Evolutionary conservation across 1,140 invertebrate genomes (phyloP).

Genomic region (Hyles vespertilio): DNA sequence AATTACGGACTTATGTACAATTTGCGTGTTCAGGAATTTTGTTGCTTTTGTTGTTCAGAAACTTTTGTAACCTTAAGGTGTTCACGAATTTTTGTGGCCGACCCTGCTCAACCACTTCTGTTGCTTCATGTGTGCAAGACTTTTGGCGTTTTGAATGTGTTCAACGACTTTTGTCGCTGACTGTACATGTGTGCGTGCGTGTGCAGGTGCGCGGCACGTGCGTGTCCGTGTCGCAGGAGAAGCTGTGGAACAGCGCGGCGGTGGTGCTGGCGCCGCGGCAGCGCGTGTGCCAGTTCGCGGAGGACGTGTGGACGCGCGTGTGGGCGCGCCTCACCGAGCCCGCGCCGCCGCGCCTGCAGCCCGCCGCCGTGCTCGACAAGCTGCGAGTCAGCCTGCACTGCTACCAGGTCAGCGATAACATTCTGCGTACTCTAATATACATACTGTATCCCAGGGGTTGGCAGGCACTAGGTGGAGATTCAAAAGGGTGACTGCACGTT

Average conservation of each 20-base stretch:
- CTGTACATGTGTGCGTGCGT: not conserved
- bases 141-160: too few species aligned
- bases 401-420: conserved; percentile 78
- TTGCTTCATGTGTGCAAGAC: too few species aligned
- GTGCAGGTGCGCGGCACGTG: conserved; percentile 57
- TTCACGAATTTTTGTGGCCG: too few species aligned
- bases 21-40: too few species aligned
- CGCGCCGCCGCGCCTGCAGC: conserved; percentile 79
- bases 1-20: too few species aligned
- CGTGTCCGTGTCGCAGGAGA: conserved; percentile 79
- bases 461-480: too few species aligned
- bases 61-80: too few species aligned
- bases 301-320: conserved; percentile 88
- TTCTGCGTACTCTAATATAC: conserved; percentile 4
- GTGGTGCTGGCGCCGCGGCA: conserved; percentile 89
- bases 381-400: conserved; percentile 85
- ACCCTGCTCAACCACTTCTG: too few species aligned
- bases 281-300: conserved; percentile 84
- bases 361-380: conserved; percentile 84
- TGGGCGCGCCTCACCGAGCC: conserved; percentile 81
- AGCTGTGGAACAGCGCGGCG: conserved; percentile 86
- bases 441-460: not conserved
- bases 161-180: too few species aligned
- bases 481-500: too few species aligned
- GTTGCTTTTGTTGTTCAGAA: too few species aligned